These are phyloP conservation scores for Papilio dardanus DNA, from an alignment of 1,140 invertebrate genomes.

Conservation along the genomic window DNA sequence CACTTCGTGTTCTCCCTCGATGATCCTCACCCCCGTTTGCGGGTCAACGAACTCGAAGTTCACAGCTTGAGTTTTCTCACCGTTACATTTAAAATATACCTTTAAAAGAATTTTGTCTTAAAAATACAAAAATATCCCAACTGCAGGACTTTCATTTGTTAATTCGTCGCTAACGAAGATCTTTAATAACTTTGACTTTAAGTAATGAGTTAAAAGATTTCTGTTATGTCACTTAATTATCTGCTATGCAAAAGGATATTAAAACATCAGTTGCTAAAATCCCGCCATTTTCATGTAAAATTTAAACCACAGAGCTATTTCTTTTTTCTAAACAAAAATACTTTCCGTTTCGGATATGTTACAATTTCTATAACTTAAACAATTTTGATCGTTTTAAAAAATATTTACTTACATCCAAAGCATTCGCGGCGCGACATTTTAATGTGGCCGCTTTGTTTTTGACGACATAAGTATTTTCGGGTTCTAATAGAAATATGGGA, in stretches of 20 bases:
- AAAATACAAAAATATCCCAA: background rate
- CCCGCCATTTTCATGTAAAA: background rate
- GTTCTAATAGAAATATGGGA: conserved; percentile 91
- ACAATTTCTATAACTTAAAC: background rate
- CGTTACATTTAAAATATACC: conserved; percentile 92
- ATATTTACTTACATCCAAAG: conserved; percentile 79
- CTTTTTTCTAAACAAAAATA: background rate
- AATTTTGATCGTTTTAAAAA: background rate
- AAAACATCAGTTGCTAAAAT: background rate
- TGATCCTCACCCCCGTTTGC: conserved; percentile 91
- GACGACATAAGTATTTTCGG: conserved; percentile 91
- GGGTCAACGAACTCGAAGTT: conserved; percentile 88
- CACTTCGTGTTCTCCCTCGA: conserved; percentile 93
- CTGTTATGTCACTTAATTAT: background rate
- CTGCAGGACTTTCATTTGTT: too few species aligned
- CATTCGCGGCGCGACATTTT: conserved; percentile 90
- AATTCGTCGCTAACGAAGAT: too few species aligned
- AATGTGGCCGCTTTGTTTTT: conserved; percentile 92
- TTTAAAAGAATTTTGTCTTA: conserved; percentile 68
- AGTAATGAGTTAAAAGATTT: background rate
- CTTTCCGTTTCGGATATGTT: background rate
- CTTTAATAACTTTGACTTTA: too few species aligned
- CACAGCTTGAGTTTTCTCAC: conserved; percentile 84
- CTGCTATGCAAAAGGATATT: too few species aligned
- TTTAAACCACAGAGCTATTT: background rate